These are phyloP conservation scores for Mormyrus hasselquistii DNA, from an alignment of 2,797 vertebrate species.

Conservation along the genomic window DNA sequence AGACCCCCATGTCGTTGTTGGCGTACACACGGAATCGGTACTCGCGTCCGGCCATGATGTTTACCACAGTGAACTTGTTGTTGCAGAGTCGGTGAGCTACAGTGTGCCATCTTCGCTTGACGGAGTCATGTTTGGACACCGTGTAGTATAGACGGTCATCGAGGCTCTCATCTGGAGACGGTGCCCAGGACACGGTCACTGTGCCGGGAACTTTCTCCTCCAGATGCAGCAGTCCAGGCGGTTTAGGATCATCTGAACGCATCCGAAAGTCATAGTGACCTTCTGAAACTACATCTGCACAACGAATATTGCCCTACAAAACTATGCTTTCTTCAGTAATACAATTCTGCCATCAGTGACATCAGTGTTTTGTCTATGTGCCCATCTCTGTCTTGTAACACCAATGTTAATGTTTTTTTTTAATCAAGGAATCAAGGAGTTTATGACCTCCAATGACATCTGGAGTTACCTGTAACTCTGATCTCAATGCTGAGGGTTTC, in stretches of 20 bases:
- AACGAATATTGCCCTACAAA: neutral
- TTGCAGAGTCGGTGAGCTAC: conserved; percentile 72
- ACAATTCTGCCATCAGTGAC: neutral
- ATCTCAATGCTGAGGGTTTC: conserved; percentile 65
- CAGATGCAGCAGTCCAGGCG: conserved; percentile 67
- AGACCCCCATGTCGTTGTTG: conserved; percentile 74
- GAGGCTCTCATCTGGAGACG: conserved; percentile 72
- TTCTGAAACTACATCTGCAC: neutral
- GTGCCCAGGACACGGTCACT: conserved; percentile 73
- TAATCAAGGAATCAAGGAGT: neutral
- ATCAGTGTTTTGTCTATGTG: neutral
- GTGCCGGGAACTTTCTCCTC: conserved; percentile 71
- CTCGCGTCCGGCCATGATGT: conserved; percentile 65
- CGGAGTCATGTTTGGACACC: conserved; percentile 65
- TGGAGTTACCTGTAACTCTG: conserved; percentile 70
- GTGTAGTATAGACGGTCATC: conserved; percentile 69
- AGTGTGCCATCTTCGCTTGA: conserved; percentile 58
- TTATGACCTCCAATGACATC: neutral
- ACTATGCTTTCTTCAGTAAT: neutral
- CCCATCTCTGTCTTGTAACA: neutral
- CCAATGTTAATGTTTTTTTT: neutral
- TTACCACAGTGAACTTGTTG: conserved; percentile 72
- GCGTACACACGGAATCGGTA: conserved; percentile 80
- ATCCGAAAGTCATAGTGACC: neutral
- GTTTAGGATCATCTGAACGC: conserved; percentile 64